Conservation (phyloP, 2,888 invertebrate genomes). For the Schrankia costaestrigalis region DNA sequence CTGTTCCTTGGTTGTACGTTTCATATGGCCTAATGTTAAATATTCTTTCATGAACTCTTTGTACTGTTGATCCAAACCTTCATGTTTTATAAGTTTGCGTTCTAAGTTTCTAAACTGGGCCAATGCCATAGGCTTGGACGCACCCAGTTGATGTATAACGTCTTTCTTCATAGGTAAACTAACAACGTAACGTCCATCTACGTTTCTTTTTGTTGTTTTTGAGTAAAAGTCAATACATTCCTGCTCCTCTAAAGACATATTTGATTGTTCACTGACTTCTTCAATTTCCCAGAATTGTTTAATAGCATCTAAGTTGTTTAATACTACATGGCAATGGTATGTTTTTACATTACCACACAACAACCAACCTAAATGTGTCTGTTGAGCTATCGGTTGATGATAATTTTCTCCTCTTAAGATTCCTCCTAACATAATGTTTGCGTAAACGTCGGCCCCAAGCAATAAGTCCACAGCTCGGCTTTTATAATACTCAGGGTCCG, state of each 20-base stretch:
- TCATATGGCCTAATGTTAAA: slow-evolving; percentile 1
- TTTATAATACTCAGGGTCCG: slow-evolving; percentile 1
- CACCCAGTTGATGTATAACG: neutral
- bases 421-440: neutral
- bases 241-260: neutral
- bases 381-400: slow-evolving; percentile 3
- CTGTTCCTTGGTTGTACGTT: neutral
- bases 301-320: neutral
- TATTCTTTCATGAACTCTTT: slow-evolving; percentile 2
- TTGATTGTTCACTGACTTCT: neutral
- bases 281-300: slow-evolving; percentile 3
- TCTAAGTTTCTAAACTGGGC: slow-evolving; percentile 2
- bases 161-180: slow-evolving; percentile 1
- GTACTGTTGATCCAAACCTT: neutral
- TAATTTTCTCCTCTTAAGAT: neutral
- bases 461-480: slow-evolving; percentile 2
- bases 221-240: neutral
- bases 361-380: slow-evolving; percentile 11
- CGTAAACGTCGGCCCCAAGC: slow-evolving; percentile 1
- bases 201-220: neutral
- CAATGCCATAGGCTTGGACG: neutral
- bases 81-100: neutral
- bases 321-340: slow-evolving; percentile 4
- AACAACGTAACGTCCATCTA: neutral
- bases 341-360: slow-evolving; percentile 4